A percentile compares a stretch with the other conserved stretches of the same genome.
These are phyloP conservation scores for Aphodius granarius DNA, from an alignment of 2,888 invertebrate genomes.

Conservation along the genomic window DNA sequence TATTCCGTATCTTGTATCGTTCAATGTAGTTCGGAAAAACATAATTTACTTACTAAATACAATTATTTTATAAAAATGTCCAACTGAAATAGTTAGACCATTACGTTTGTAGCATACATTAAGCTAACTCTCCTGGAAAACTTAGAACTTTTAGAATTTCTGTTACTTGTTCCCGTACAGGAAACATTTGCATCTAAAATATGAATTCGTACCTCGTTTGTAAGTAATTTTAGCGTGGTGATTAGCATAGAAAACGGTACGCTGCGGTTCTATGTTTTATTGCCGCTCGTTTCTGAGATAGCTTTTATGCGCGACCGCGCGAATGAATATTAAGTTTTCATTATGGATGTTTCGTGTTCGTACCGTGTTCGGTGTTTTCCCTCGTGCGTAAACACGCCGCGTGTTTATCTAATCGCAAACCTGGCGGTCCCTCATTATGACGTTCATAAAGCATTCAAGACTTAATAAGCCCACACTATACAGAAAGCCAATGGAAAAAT, in stretches of 20 bases:
- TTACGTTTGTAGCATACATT: no score
- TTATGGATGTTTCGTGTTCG: neutral
- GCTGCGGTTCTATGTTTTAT: neutral
- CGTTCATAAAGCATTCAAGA: neutral
- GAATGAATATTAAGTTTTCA: neutral
- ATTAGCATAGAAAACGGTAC: neutral
- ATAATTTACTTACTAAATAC: no score
- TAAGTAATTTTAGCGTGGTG: neutral
- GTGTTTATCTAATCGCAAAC: neutral
- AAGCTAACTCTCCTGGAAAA: neutral
- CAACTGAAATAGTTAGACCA: no score
- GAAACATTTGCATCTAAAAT: neutral
- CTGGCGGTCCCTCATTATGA: neutral
- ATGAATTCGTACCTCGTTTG: neutral
- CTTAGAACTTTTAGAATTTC: neutral
- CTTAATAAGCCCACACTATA: neutral
- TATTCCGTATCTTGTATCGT: neutral
- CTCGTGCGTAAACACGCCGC: neutral
- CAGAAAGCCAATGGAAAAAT: neutral
- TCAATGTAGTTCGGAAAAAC: no score
- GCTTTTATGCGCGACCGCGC: neutral
- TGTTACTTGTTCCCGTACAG: neutral
- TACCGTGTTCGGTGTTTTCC: neutral
- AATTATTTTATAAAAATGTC: no score
- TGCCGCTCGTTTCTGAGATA: neutral